Percentiles rank a stretch among this genome's conserved stretches.
phyloP scores from a whole-genome alignment of 2,888 invertebrate genomes.

The Clanis bilineata region DNA sequence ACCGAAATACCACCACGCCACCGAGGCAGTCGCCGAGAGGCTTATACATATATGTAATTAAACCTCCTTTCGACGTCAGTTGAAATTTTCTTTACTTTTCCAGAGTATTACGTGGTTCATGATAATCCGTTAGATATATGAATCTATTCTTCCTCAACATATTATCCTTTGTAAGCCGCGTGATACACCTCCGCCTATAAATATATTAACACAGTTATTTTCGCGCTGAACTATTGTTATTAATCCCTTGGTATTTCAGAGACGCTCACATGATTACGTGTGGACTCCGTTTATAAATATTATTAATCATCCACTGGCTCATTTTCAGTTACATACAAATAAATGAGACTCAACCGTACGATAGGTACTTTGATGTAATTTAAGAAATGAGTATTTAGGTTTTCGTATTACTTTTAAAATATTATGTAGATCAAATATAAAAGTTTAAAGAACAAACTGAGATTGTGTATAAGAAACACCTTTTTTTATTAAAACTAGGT shows the following conservation, averaged over 20 bases:
- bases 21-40: too few species aligned
- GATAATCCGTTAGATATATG: not conserved
- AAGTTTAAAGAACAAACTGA: too few species aligned
- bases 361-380: too few species aligned
- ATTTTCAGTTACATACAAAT: not conserved
- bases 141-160: not conserved
- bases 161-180: not conserved
- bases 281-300: not conserved
- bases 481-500: too few species aligned
- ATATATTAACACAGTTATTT: slow-evolving; percentile 6
- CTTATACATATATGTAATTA: too few species aligned
- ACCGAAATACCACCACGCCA: too few species aligned
- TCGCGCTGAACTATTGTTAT: slow-evolving; percentile 9
- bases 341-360: not conserved
- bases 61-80: too few species aligned
- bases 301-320: not conserved
- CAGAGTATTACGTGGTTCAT: not conserved
- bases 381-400: too few species aligned
- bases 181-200: not conserved
- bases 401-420: too few species aligned
- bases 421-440: too few species aligned
- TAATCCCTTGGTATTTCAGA: slow-evolving; percentile 5
- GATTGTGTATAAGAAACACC: too few species aligned
- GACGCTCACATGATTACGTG: not conserved
- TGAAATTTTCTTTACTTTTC: too few species aligned